A percentile compares a stretch with the other conserved stretches of the same genome.
These are phyloP conservation scores for Gobio gobio DNA, from an alignment of 2,113 vertebrate genomes.

Conservation along the genomic window DNA sequence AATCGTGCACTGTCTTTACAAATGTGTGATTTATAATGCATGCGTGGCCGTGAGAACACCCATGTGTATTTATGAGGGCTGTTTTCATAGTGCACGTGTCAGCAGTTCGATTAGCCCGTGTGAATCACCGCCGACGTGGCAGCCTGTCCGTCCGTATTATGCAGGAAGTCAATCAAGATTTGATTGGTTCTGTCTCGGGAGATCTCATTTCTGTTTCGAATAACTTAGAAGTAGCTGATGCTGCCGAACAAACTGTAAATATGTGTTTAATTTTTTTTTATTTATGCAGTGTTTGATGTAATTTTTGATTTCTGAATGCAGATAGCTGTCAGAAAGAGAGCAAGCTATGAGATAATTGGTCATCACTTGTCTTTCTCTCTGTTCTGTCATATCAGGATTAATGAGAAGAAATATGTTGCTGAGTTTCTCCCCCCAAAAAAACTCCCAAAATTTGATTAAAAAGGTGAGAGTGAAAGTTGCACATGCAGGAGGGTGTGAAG, in stretches of 20 bases:
- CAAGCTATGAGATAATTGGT: slow-evolving; percentile 23
- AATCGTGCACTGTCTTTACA: background rate
- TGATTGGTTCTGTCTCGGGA: slow-evolving; percentile 6
- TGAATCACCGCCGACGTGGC: background rate
- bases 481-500: slow-evolving; percentile 19
- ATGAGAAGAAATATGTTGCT: slow-evolving; percentile 22
- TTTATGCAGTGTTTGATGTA: background rate
- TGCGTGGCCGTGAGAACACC: background rate
- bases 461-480: slow-evolving; percentile 26
- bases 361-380: slow-evolving; percentile 22
- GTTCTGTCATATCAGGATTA: slow-evolving; percentile 23
- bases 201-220: background rate
- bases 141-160: slow-evolving; percentile 11
- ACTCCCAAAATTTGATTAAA: slow-evolving; percentile 51
- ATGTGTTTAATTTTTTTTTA: background rate
- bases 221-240: background rate
- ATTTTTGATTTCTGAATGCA: background rate
- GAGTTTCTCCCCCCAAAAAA: slow-evolving; percentile 17
- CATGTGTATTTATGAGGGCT: background rate
- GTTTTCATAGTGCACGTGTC: slow-evolving; percentile 8
- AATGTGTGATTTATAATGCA: slow-evolving; percentile 57
- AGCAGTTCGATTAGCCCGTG: slow-evolving; percentile 1
- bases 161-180: slow-evolving; percentile 32
- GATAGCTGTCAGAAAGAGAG: background rate
- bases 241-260: slow-evolving; percentile 32